Conservation (phyloP, 1,140 invertebrate genomes). For the Drosophila kikkawai region DNA sequence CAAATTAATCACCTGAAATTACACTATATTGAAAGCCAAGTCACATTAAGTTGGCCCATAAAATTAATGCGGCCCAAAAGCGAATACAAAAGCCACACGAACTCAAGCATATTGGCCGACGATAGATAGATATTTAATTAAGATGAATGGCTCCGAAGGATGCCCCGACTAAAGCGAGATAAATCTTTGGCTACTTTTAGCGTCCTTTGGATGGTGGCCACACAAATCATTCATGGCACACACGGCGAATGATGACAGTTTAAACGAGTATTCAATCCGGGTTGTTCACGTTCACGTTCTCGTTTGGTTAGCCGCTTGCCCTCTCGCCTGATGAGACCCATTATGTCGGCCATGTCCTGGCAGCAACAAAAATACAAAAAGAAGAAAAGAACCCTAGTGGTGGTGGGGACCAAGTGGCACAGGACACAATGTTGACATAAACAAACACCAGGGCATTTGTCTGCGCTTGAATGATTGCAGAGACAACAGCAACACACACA, state of each 20-base stretch:
- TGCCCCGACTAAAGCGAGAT: conserved; percentile 26
- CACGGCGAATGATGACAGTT: conserved; percentile 51
- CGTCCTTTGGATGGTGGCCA: neutral
- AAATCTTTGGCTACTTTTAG: conserved; percentile 31
- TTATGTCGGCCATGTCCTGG: conserved; percentile 36
- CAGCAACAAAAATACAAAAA: neutral
- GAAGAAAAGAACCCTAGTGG: neutral
- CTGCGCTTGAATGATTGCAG: conserved; percentile 68
- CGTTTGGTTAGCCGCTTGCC: conserved; percentile 39
- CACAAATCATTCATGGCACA: conserved; percentile 46
- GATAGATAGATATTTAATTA: conserved; percentile 45
- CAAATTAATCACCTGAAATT: neutral
- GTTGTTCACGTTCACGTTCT: conserved; percentile 13
- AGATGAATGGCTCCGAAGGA: conserved; percentile 29
- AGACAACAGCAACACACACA: conserved; percentile 33
- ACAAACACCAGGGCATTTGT: conserved; percentile 72
- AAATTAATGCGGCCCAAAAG: conserved; percentile 10
- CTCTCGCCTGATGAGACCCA: conserved; percentile 51
- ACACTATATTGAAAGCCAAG: conserved; percentile 3
- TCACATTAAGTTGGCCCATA: neutral
- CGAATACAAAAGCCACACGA: conserved; percentile 2
- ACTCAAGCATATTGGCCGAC: neutral
- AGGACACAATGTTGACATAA: conserved; percentile 69
- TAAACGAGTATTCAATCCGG: conserved; percentile 51
- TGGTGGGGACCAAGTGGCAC: conserved; percentile 47